A percentile compares a stretch with the other conserved stretches of the same genome.
These are phyloP conservation scores for Pseudorhiza aurosa DNA, from an alignment of 30 jellyfish, hydroid and myxozoan genomes.

Conservation along the genomic window DNA sequence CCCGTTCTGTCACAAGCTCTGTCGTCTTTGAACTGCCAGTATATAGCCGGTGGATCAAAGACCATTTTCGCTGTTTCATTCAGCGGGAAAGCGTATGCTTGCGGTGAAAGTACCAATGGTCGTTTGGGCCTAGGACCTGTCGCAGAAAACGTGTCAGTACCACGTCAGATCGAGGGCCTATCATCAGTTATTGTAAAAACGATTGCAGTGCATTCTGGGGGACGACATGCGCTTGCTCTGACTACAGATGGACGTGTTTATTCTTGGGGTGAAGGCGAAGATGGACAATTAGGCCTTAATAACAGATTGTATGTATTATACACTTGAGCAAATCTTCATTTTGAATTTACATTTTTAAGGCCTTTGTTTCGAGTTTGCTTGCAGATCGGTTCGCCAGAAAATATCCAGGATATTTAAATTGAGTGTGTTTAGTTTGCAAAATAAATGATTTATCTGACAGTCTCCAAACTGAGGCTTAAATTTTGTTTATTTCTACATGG, in stretches of 20 bases:
- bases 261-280: constrained; percentile 97
- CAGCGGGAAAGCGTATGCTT: constrained; percentile 85
- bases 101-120: constrained; percentile 85
- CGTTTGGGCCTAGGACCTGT: constrained; percentile 84
- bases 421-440: too few relatives aligned
- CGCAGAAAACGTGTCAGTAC: constrained; percentile 68
- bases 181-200: constrained; percentile 56
- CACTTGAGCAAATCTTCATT: too few relatives aligned
- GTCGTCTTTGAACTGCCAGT: constrained; percentile 68
- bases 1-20: constrained; percentile 71
- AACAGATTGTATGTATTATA: constrained; percentile 61
- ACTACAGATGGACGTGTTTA: constrained; percentile 74
- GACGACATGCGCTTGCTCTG: constrained; percentile 85
- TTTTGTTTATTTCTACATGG: too few relatives aligned
- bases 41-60: constrained; percentile 87
- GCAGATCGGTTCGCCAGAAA: too few relatives aligned
- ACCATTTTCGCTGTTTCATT: constrained; percentile 76
- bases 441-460: too few relatives aligned
- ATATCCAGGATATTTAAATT: too few relatives aligned
- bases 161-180: constrained; percentile 78
- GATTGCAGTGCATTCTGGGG: constrained; percentile 95
- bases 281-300: constrained; percentile 91
- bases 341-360: neutral
- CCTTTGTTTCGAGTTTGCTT: too few relatives aligned
- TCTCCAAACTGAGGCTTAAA: too few relatives aligned